Base-by-base conservation (phyloP, 2,888 invertebrate genomes). In the Leptarthrus brevirostris region DNA sequence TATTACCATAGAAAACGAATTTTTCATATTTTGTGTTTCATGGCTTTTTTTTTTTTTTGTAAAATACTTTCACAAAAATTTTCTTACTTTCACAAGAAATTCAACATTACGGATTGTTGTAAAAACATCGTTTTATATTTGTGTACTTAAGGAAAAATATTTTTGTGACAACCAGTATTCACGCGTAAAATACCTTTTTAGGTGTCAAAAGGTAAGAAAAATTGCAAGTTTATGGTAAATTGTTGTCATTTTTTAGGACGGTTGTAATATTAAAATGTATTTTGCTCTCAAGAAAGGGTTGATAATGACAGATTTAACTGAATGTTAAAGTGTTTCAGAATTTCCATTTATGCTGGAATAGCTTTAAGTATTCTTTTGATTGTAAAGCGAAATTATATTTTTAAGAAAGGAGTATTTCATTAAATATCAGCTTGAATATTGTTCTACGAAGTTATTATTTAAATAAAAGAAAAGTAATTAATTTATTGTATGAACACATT, bases 1-100 rank as follows among this genome's bases (percentile, higher is more conserved):
- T 12, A 58, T 58, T 58, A 58, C 58, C 58, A 58, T 58, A 58
- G 58, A 58, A 58, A 58, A 58, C 34, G 58, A 58, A 58, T 58
- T 58, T 58, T 58, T 58, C 58, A 36, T 36, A 58, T 58, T 58
- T 58, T 58, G 36, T 22, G 34, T 36, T 36, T 58, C 16, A 20
- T 10, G 26, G 56, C 30, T 16, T 10, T 56, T 56, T 56, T 30
- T 30, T 30, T 30, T 30, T 8, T 30, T 30, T 6, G 10, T 8
- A 12, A 40, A 40, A 40, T 40, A 40, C 40, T 12, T 40, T 40
- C 3, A 30, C 8, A 30, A 30, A 30, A 3, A 30, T 30, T 30
- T 30, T 30, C 8, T 3, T 30, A 30, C 30, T 8, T 30, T 30
- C 8, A 8, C 8, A 30, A 30, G 8, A 30, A 30, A 30, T 30